Conservation (phyloP, 1,140 invertebrate genomes). For the Metopolophium dirhodum region DNA sequence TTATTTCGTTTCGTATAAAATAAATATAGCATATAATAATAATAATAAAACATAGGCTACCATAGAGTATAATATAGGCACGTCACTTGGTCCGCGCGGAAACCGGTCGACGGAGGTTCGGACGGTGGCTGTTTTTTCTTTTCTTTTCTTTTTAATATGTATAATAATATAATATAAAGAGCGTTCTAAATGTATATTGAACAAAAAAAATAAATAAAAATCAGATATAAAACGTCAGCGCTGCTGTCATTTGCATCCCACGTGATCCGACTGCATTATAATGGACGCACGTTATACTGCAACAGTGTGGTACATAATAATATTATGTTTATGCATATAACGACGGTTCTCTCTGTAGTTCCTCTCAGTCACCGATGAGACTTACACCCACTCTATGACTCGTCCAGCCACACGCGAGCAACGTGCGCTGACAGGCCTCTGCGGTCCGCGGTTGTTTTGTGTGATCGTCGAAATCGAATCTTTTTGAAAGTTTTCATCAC, state of each 20-base stretch:
- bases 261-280: conserved; percentile 24
- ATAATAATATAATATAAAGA: neutral
- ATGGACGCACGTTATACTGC: neutral
- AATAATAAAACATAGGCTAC: neutral
- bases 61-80: neutral
- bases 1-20: neutral
- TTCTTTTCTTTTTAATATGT: neutral
- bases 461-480: neutral
- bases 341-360: neutral
- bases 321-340: neutral
- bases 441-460: neutral
- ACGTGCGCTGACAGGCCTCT: neutral
- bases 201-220: conserved; percentile 28
- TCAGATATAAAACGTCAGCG: conserved; percentile 44
- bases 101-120: conserved; percentile 22
- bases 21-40: neutral
- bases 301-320: neutral
- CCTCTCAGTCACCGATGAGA: neutral
- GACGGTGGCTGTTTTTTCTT: conserved; percentile 28
- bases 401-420: neutral
- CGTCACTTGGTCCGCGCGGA: neutral
- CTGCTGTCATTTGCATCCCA: conserved; percentile 49
- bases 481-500: neutral
- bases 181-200: neutral
- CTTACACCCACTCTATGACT: neutral